Base-by-base conservation (phyloP, 2,888 invertebrate genomes). In the Monochamus alternatus region DNA sequence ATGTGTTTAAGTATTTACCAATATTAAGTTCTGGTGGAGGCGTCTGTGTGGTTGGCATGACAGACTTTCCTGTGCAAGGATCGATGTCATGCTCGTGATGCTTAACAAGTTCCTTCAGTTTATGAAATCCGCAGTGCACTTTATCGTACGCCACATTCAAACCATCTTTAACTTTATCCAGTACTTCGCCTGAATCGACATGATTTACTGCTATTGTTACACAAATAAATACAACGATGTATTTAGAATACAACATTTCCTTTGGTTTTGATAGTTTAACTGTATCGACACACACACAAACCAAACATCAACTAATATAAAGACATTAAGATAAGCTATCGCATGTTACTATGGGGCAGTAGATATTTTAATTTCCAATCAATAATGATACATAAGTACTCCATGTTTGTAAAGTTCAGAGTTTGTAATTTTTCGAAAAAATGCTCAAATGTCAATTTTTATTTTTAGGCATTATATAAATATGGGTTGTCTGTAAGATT, bases 61-160 rank as follows among this genome's bases (percentile, higher is more conserved):
- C 7, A 12, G 52, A 43, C 38, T 59, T 60, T 10, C 55, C 55
- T 7, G 62, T 5, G 38, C 74, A 74, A 30, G 74, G 74, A 30
- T 74, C 74, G n/a, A 68, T 52, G 12, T 68, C 68, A 31, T 74
- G 74, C n/a, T 74, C 74, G 51, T 74, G 74, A 47, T 66, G 74
- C 3, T 60, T 74, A 14, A 74, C 62, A 12, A 74, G 38, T 38
- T 74, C 68, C 68, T 74, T 74, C 43, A 68, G 3, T 22, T 59
- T 74, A 38, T 74, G 74, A 10, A 74, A 68, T 1, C 63, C 67
- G 22, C 74, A 74, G 9, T 74, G 74, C 9, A 68, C 22, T 31
- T 10, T 59, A 2, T 74, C 68, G 60, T 74, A 74, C 8, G 74
- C 68, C 31, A 43, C 68, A 43, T 68, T 43, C 7, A 67, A 68